Evolutionary conservation across 1,140 invertebrate species (phyloP).

Genomic region (Trichonephila clavipes): DNA sequence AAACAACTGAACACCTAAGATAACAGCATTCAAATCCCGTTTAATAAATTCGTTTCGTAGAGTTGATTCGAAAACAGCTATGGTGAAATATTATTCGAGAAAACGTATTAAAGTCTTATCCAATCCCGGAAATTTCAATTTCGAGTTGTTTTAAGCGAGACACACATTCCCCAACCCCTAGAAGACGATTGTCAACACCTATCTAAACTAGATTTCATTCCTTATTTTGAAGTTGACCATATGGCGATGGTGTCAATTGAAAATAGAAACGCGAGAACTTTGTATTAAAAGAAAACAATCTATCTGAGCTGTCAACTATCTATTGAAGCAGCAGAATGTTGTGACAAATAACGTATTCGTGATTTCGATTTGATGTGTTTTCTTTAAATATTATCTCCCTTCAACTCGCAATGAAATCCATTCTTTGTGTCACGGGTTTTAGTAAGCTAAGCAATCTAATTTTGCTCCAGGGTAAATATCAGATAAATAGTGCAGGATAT

Average conservation of each 20-base stretch:
- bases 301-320: slow-evolving; percentile 32
- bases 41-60: not conserved
- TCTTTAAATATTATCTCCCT: slow-evolving; percentile 18
- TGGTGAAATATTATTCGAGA: not conserved
- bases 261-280: not conserved
- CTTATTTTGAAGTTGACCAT: slow-evolving; percentile 13
- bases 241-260: slow-evolving; percentile 17
- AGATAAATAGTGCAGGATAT: not conserved
- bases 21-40: not conserved
- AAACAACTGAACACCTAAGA: not conserved
- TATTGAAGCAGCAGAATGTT: slow-evolving; percentile 42
- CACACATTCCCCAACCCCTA: not conserved
- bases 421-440: not conserved
- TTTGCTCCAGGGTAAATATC: not conserved
- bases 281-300: slow-evolving; percentile 50
- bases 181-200: not conserved
- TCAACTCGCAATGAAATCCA: not conserved
- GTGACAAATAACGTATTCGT: slow-evolving; percentile 43
- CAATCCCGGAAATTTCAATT: not conserved
- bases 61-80: not conserved
- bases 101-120: not conserved
- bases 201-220: slow-evolving; percentile 1
- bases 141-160: not conserved
- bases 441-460: not conserved
- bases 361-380: slow-evolving; percentile 37